These are phyloP conservation scores for Heterotis niloticus DNA, from an alignment of 2,113 vertebrate species.

Conservation along the genomic window DNA sequence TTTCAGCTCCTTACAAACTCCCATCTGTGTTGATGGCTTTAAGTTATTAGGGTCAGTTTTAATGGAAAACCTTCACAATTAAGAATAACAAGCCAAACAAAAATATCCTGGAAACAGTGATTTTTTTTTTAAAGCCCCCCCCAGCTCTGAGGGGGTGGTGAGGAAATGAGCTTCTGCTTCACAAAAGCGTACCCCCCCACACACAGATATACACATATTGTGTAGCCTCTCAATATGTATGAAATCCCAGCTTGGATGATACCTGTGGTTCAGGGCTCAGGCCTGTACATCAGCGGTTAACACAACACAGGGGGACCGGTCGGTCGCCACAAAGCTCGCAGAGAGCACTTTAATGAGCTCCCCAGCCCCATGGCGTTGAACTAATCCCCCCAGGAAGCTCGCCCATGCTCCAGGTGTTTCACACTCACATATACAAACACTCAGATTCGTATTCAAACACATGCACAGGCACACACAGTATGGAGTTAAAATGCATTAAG, in stretches of 20 bases:
- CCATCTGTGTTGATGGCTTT: background rate
- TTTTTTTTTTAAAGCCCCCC: too few relatives aligned
- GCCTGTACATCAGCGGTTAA: conserved; percentile 9
- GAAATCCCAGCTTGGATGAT: background rate
- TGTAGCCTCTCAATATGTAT: background rate
- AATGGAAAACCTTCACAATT: background rate
- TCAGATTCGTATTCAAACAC: background rate
- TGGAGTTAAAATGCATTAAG: background rate
- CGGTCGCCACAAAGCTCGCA: background rate
- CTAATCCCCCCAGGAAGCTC: conserved; percentile 8
- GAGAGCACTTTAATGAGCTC: conserved; percentile 23
- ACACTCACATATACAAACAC: background rate
- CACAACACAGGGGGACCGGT: conserved; percentile 13
- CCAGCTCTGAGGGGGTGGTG: too few relatives aligned
- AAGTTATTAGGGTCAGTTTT: background rate
- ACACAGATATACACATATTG: background rate
- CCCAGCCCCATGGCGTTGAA: conserved; percentile 8
- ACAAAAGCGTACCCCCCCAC: background rate
- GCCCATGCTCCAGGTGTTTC: background rate
- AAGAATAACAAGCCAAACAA: too few relatives aligned
- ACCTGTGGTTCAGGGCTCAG: background rate
- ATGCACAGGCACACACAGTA: conserved; percentile 9
- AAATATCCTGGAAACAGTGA: background rate
- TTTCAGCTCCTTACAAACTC: background rate
- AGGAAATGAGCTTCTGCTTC: background rate